Base-by-base conservation (phyloP, 1,140 invertebrate genomes). In the Ceratina calcarata region DNA sequence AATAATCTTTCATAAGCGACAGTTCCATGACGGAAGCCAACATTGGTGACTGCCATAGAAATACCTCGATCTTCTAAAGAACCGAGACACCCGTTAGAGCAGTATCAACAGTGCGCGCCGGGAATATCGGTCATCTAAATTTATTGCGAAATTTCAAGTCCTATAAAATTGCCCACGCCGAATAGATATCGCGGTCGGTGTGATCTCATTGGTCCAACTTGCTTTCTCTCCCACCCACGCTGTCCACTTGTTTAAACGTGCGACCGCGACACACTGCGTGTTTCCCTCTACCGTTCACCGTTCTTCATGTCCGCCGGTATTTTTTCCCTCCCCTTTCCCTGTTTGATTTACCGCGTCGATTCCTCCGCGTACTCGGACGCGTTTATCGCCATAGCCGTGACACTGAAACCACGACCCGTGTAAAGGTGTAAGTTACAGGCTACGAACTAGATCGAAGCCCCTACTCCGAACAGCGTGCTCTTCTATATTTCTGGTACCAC, bases 401-500 rank as follows among this genome's bases (percentile, higher is more conserved):
- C 82, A 84, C 78, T 82, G 83, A 81, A 37, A 69, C 66, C 20
- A 18, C 3, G 16, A 67, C 73, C 55, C 37, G 51, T 37, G 69
- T 65, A 64, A 37, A 55, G 67, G 69, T 66, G 37, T 57, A 57
- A n/a, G 55, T 57, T 57, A 16, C 37, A 45, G 37, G 10, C 55
- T 81, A 60, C 65, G 49, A 64, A 75, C 70, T 60, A 74, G 72
- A 68, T 65, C 72, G 51, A 84, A 76, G 76, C 51, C 32, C 61
- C 51, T 49, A 45, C n/a, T 4, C 32, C n/a, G 18, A 15, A 16
- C 66, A n/a, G 18, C 13, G 27, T 13, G 27, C 82, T 61, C 2
- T 65, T 57, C 55, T 20, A 65, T 60, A 65, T 64, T 37, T 70
- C 79, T 45, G 64, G 74, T 60, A 80, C 83, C 84, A 86, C 84